Evolutionary conservation across 2,113 vertebrate genomes (phyloP), one percentile per base, ranked within the genome.

Genomic region (Sisor rabdophorus): DNA sequence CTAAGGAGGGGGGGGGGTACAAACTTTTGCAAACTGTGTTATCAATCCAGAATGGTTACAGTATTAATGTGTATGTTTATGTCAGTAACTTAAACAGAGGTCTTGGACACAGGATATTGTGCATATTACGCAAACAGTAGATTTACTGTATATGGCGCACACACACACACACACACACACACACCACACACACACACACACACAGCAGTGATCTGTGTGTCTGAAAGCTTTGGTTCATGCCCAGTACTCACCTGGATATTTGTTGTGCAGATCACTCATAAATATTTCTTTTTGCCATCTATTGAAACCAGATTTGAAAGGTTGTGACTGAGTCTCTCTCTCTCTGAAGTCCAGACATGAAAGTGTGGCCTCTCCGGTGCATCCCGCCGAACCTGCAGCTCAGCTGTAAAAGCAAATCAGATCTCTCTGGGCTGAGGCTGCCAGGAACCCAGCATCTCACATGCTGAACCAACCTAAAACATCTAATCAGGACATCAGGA

Each of bases 401-500:
- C 28, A 20, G 86, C 82, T 52, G 73, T 60, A 56, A 85, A 82
- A 80, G 79, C 65, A 77, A 77, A 81, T 73, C 71, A 26, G 84
- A 87, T 85, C 77, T 84, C 81, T 74, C 68, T 10, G 84, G 86
- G 83, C 68, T 4, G 22, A 28, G 48, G 20, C 47, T 32, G 44
- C 22, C 58, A 44, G 80, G 85, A 86, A 73, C 64, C 71, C 72
- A 80, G 71, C 78, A 77, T 32, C 74, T 67, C 56, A 54, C 63
- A 75, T 73, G 12, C 8, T 48, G 84, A 86, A 79, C 63, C 81
- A 78, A 71, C 82, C 80, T 75, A 77, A 77, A 84, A 78, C 80
- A 24, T 82, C 85, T 89, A 89, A 91, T 85, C 76, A 83, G 80
- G 81, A 89, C 88, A 90, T 93, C 89, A 92, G 87, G 89, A 92